A percentile compares a stretch with the other conserved stretches of the same genome.
Evolutionary conservation across 2,113 vertebrate species (phyloP).

Genomic region (Cairina moschata): DNA sequence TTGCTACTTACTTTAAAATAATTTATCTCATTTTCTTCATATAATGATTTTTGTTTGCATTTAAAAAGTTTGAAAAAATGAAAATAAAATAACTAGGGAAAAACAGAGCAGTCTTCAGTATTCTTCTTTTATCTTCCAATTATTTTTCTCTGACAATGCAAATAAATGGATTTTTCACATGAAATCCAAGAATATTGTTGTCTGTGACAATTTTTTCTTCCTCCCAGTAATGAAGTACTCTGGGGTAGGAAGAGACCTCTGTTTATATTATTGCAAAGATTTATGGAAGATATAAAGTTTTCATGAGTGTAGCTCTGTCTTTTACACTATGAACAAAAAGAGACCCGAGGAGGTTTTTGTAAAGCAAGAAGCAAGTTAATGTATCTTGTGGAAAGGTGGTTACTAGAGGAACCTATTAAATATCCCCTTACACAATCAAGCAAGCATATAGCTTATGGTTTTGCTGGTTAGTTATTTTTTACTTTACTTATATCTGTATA

Average conservation of each 20-base stretch:
- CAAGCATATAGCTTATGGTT: not conserved
- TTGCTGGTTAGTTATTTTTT: not conserved
- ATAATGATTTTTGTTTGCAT: not conserved
- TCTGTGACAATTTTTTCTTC: not conserved
- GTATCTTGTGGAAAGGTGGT: not conserved
- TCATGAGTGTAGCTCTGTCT: not conserved
- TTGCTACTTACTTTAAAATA: not conserved
- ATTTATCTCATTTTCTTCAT: not conserved
- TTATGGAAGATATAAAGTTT: not conserved
- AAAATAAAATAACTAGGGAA: not conserved
- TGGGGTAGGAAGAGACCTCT: conserved; percentile 1
- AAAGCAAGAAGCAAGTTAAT: not conserved
- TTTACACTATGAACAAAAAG: conserved; percentile 11
- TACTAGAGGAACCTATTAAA: not conserved
- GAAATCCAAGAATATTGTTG: not conserved
- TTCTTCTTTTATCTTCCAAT: not conserved
- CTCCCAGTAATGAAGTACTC: not conserved
- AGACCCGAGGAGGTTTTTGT: not conserved
- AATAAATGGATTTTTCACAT: not conserved
- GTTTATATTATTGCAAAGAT: not conserved
- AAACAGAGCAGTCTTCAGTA: not conserved
- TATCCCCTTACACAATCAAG: not conserved
- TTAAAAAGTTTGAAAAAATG: not conserved
- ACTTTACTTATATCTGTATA: not conserved
- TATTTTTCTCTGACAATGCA: not conserved